These are phyloP conservation scores for Agriopis marginaria DNA, from an alignment of 2,888 invertebrate genomes.

Conservation along the genomic window DNA sequence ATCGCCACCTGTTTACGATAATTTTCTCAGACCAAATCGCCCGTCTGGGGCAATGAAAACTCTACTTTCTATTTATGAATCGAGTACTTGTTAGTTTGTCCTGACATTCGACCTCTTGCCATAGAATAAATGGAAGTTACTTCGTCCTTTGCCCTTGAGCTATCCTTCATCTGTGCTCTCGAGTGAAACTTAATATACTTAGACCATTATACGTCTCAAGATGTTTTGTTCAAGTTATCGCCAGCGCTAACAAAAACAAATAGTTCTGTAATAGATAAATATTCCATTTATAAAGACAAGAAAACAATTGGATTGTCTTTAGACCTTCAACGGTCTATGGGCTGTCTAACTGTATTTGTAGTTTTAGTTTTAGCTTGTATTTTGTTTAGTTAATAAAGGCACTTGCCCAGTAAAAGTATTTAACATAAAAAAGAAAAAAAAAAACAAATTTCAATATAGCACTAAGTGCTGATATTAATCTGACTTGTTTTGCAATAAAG, in stretches of 20 bases:
- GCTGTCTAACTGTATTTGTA: too few relatives aligned
- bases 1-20: background rate
- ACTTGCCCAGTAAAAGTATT: too few relatives aligned
- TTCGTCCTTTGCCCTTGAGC: conserved; percentile 10
- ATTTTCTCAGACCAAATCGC: background rate
- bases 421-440: too few relatives aligned
- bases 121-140: too few relatives aligned
- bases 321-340: too few relatives aligned
- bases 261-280: background rate
- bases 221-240: conserved; percentile 2
- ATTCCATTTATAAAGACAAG: background rate
- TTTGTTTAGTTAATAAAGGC: too few relatives aligned
- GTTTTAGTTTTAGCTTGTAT: too few relatives aligned
- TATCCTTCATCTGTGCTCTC: background rate
- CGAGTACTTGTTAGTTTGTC: background rate
- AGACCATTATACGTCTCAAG: conserved; percentile 1
- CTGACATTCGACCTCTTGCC: conserved; percentile 9
- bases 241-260: too few relatives aligned
- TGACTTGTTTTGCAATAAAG: background rate
- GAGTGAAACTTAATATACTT: background rate
- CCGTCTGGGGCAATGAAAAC: background rate
- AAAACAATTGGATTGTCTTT: too few relatives aligned
- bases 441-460: background rate
- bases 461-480: background rate
- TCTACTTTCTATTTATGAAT: conserved; percentile 5